A percentile compares a stretch with the other conserved stretches of the same genome.
Evolutionary conservation across 1,140 invertebrate species (phyloP).

Genomic region (Choristoneura fumiferana): DNA sequence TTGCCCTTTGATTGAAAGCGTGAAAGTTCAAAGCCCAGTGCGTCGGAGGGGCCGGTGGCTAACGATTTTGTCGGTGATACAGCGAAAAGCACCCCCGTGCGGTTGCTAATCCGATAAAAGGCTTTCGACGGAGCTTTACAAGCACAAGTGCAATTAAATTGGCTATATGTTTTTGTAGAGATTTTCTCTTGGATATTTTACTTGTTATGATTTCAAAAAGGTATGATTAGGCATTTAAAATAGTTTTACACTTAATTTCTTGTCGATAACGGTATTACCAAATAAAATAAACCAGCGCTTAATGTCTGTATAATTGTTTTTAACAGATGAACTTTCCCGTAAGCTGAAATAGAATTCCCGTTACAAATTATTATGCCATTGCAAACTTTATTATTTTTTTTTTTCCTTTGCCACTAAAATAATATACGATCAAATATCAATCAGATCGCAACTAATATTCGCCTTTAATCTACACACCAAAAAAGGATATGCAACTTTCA

Average conservation of each 20-base stretch:
- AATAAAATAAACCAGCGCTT: too few relatives aligned
- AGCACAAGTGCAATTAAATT: conserved; percentile 11
- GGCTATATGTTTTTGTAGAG: too few relatives aligned
- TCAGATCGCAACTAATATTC: background rate
- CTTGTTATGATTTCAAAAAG: too few relatives aligned
- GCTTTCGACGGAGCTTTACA: conserved; percentile 12
- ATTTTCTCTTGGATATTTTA: too few relatives aligned
- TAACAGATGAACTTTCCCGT: too few relatives aligned
- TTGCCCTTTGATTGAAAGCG: conserved; percentile 1
- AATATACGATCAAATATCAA: background rate
- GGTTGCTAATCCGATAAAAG: conserved; percentile 10
- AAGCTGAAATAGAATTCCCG: too few relatives aligned
- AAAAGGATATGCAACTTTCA: background rate
- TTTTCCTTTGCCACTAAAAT: too few relatives aligned
- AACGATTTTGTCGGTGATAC: conserved; percentile 15
- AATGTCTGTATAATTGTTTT: too few relatives aligned
- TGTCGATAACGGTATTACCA: too few relatives aligned
- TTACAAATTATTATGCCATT: too few relatives aligned
- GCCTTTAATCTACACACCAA: background rate
- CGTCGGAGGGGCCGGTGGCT: background rate
- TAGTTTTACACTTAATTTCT: too few relatives aligned
- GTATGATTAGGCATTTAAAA: conserved; percentile 1
- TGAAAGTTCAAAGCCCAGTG: conserved; percentile 1
- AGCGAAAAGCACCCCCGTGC: conserved; percentile 1
- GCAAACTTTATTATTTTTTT: too few relatives aligned